Conservation (phyloP, 2,113 vertebrate species). For the Xenopus borealis region DNA sequence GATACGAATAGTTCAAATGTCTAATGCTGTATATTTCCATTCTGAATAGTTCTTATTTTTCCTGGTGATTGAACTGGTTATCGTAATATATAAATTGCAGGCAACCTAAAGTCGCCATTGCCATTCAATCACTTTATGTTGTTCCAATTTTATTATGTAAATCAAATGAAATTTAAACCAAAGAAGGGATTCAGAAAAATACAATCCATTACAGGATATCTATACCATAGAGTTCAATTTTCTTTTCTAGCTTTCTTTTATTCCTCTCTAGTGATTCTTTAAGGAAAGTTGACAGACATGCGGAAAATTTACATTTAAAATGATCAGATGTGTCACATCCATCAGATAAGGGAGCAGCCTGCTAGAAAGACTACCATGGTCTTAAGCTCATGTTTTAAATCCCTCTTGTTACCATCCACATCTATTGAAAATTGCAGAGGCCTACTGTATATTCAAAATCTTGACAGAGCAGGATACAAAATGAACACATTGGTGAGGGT, state of each 20-base stretch:
- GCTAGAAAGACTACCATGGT: conserved; percentile 34
- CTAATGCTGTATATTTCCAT: conserved; percentile 13
- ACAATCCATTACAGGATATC: conserved; percentile 42
- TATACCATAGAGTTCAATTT: conserved; percentile 46
- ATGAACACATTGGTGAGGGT: conserved; percentile 23
- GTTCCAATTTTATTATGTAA: conserved; percentile 45
- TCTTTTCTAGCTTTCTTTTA: conserved; percentile 34
- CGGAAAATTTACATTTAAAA: conserved; percentile 45
- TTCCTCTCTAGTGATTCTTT: conserved; percentile 44
- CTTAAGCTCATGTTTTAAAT: conserved; percentile 42
- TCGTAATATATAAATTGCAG: conserved; percentile 32
- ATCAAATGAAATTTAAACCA: conserved; percentile 41
- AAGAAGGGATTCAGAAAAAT: conserved; percentile 36
- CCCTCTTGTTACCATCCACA: conserved; percentile 35
- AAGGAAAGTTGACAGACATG: conserved; percentile 43
- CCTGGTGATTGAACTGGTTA: conserved; percentile 36
- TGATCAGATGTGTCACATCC: conserved; percentile 44
- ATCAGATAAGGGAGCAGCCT: conserved; percentile 31
- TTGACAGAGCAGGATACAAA: conserved; percentile 36
- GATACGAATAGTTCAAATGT: conserved; percentile 24
- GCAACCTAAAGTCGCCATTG: conserved; percentile 22
- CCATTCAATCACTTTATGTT: conserved; percentile 35
- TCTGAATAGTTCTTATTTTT: conserved; percentile 27
- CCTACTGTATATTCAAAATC: conserved; percentile 14
- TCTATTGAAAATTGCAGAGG: conserved; percentile 20